These are phyloP conservation scores for Catharus minimus DNA, from an alignment of 2,113 vertebrate genomes.

Conservation along the genomic window DNA sequence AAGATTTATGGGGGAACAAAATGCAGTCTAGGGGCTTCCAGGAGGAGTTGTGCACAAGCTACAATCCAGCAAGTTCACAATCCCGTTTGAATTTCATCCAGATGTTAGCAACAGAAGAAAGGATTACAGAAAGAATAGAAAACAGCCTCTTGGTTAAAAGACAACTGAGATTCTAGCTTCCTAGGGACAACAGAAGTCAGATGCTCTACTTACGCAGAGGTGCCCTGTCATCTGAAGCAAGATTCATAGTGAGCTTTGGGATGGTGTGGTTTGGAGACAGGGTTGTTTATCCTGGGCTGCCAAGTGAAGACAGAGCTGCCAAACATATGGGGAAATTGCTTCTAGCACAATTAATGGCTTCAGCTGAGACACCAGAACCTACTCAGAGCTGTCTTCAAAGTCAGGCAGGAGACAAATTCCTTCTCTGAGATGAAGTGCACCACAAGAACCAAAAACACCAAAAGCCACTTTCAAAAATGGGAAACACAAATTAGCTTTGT, in stretches of 20 bases:
- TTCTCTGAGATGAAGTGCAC: background rate
- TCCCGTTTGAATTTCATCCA: constrained; percentile 47
- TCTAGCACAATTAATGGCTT: constrained; percentile 43
- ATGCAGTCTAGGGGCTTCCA: constrained; percentile 13
- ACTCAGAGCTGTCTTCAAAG: constrained; percentile 24
- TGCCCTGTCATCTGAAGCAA: constrained; percentile 57
- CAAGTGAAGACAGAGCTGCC: constrained; percentile 48
- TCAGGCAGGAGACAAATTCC: constrained; percentile 28
- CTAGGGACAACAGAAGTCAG: constrained; percentile 57
- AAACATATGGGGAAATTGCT: constrained; percentile 53
- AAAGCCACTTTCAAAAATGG: background rate
- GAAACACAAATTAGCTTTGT: background rate
- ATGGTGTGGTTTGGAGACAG: constrained; percentile 57
- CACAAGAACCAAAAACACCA: constrained; percentile 15
- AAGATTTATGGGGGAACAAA: constrained; percentile 9
- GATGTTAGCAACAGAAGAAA: constrained; percentile 42
- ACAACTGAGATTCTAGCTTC: constrained; percentile 45
- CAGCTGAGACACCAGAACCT: constrained; percentile 41
- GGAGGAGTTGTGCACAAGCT: constrained; percentile 23
- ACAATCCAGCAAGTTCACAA: constrained; percentile 28
- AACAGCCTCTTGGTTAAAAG: constrained; percentile 38
- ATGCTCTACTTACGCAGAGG: constrained; percentile 53
- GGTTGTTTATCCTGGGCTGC: constrained; percentile 46
- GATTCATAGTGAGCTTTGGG: constrained; percentile 57
- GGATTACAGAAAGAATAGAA: constrained; percentile 30